Percentiles rank a stretch among this genome's conserved stretches.
phyloP scores from a whole-genome alignment of 2,113 vertebrate species.

The Myxocyprinus asiaticus region DNA sequence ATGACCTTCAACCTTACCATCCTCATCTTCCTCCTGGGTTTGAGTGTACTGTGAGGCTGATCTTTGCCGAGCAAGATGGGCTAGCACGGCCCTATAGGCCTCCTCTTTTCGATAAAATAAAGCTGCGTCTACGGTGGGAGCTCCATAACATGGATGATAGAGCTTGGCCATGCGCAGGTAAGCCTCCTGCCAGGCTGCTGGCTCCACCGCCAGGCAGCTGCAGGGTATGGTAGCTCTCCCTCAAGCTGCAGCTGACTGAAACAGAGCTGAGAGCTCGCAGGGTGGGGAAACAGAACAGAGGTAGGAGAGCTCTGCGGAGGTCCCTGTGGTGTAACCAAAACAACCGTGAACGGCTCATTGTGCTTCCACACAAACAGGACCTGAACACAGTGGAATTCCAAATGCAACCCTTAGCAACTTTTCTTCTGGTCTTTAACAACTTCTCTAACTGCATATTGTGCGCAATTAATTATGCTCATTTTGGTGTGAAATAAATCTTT shows the following conservation, averaged over 20 bases:
- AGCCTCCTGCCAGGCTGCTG: constrained; percentile 72
- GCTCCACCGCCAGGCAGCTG: constrained; percentile 62
- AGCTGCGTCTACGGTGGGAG: constrained; percentile 72
- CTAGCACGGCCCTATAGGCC: constrained; percentile 83
- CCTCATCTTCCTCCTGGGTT: constrained; percentile 69
- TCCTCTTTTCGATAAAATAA: constrained; percentile 84
- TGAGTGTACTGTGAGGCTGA: background rate
- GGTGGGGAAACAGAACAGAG: background rate
- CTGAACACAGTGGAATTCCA: background rate
- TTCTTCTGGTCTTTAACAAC: too few species aligned
- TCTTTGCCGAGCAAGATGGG: constrained; percentile 67
- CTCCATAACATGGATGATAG: constrained; percentile 88
- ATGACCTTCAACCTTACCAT: constrained; percentile 70
- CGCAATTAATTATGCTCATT: too few species aligned
- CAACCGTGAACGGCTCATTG: constrained; percentile 50
- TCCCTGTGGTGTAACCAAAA: constrained; percentile 22
- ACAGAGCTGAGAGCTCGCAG: constrained; percentile 52
- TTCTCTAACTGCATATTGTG: too few species aligned
- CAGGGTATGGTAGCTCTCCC: constrained; percentile 70
- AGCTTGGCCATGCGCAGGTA: constrained; percentile 85
- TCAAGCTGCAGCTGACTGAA: constrained; percentile 59
- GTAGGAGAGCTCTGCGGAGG: constrained; percentile 23
- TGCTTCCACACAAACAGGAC: background rate
- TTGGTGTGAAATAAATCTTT: too few species aligned
- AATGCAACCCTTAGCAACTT: background rate